These are phyloP conservation scores for Orthosia gothica DNA, from an alignment of 2,888 invertebrate genomes.

Conservation along the genomic window DNA sequence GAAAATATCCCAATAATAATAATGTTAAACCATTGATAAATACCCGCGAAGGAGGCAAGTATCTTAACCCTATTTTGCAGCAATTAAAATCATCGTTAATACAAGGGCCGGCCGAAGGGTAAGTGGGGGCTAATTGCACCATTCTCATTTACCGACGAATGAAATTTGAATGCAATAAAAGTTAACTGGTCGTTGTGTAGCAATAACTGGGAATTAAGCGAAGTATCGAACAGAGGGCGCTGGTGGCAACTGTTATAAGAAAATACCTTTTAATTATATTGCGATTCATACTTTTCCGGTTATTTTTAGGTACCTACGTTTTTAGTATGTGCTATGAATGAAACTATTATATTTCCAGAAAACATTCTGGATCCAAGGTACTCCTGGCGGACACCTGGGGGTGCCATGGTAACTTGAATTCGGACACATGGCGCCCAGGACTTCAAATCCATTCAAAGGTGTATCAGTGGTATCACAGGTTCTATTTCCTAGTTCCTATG, in stretches of 20 bases:
- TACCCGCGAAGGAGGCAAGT: conserved; percentile 18
- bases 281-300: background rate
- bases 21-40: conserved; percentile 16
- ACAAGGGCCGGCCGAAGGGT: conserved; percentile 60
- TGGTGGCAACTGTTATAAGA: conserved; percentile 32
- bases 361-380: no score
- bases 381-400: no score
- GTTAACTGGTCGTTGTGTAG: conserved; percentile 59
- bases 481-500: no score
- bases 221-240: conserved; percentile 38
- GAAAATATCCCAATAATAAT: conserved; percentile 3
- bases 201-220: conserved; percentile 54
- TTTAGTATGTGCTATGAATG: no score
- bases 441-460: no score
- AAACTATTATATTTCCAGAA: no score
- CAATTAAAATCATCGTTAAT: conserved; percentile 62
- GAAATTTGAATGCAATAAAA: conserved; percentile 70
- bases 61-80: conserved; percentile 39
- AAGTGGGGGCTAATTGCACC: conserved; percentile 72
- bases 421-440: no score
- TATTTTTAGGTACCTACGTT: no score
- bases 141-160: conserved; percentile 68
- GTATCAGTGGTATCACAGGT: no score
- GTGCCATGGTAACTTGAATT: no score
- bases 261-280: conserved; percentile 24